Evolutionary conservation across 1,140 invertebrate species (phyloP).

Genomic region (Heliconius himera): DNA sequence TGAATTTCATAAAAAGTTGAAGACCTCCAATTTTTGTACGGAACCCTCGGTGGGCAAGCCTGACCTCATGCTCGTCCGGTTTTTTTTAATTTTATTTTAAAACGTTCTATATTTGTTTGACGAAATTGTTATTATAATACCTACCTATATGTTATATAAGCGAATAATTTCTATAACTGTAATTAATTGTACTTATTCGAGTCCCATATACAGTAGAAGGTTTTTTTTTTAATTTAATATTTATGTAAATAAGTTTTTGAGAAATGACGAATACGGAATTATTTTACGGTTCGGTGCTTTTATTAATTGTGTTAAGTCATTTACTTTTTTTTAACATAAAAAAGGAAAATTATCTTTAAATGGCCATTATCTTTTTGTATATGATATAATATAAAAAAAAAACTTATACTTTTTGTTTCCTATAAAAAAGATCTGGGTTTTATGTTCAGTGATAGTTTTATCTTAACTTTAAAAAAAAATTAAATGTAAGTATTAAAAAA

Average conservation of each 20-base stretch:
- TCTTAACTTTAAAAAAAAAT: too few relatives aligned
- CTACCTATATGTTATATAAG: too few relatives aligned
- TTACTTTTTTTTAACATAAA: background rate
- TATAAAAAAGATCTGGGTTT: background rate
- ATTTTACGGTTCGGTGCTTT: conserved; percentile 3
- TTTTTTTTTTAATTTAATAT: background rate
- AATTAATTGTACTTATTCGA: too few relatives aligned
- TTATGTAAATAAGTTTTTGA: background rate
- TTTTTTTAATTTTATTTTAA: too few relatives aligned
- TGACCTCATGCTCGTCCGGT: too few relatives aligned
- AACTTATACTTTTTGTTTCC: background rate
- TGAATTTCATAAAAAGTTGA: too few relatives aligned
- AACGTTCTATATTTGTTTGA: too few relatives aligned
- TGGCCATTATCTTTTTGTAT: background rate
- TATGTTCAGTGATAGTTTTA: background rate
- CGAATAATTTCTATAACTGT: too few relatives aligned
- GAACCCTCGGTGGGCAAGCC: too few relatives aligned
- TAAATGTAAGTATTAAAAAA: too few relatives aligned
- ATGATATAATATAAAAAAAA: background rate
- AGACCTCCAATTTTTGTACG: too few relatives aligned
- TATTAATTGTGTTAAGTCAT: background rate
- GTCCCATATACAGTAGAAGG: background rate
- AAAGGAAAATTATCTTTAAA: background rate
- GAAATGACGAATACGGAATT: background rate
- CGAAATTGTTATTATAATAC: too few relatives aligned